Evolutionary conservation across 1,140 invertebrate genomes (phyloP), one percentile per base, ranked within the genome.

Genomic region (Tetramorium alpestre): DNA sequence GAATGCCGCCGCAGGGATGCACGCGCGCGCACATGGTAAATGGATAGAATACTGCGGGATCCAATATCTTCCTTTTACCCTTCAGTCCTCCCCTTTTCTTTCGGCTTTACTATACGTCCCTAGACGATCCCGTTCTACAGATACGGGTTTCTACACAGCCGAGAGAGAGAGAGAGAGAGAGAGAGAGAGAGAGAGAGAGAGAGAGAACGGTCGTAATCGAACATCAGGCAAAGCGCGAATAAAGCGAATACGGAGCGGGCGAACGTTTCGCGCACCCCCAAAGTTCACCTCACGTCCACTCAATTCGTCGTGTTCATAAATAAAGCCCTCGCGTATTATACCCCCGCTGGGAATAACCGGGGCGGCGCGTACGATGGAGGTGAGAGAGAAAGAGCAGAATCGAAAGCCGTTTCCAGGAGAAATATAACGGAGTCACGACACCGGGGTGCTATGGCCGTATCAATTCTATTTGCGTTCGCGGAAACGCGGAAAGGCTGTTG

Each of bases 221-320:
- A 47, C 28, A 22, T 51, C 56, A 54, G 56, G 47, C 60, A 38
- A 56, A 62, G 16, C 41, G 44, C 56, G 25, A n/a, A 73, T 70
- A 25, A 82, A 56, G 16, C 16, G 49, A 10, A 41, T 25, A 18
- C 80, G 18, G 18, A 73, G 41, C n/a, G 65, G 16, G 22, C 28
- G 5, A 82, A 28, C 81, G 28, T 49, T 60, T 33, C 18, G 49
- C 70, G 76, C 25, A 69, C 41, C 75, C 62, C 64, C 86, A 88
- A 90, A 86, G 64, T 67, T 90, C 84, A 87, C 65, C 78, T 75
- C 78, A 28, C 73, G 87, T 88, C 89, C 51, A 73, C 60, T 60
- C 87, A 88, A 88, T 87, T 90, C 73, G 77, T 85, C 70, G 77
- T 10, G 62, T 64, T 82, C 80, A 87, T 90, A 90, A 90, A 90